A percentile compares a stretch with the other conserved stretches of the same genome.
These are phyloP conservation scores for Dolichomitus sp. DNA, from an alignment of 2,888 invertebrate species.

Conservation along the genomic window DNA sequence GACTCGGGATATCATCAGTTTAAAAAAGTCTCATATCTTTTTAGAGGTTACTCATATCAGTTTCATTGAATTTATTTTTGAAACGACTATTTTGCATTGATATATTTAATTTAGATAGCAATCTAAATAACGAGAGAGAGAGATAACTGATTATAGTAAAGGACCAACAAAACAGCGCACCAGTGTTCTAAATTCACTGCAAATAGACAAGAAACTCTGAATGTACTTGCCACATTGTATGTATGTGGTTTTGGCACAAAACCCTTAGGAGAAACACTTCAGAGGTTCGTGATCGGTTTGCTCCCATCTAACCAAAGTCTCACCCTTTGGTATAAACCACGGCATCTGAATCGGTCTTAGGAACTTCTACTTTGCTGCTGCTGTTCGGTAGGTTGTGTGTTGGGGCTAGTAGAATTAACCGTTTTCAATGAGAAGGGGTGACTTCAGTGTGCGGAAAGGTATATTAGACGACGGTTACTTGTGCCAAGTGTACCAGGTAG, in stretches of 20 bases:
- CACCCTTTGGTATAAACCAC: neutral
- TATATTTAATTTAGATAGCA: neutral
- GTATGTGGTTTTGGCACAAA: constrained; percentile 13
- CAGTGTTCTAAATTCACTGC: neutral
- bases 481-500: constrained; percentile 24
- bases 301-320: neutral
- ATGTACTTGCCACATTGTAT: constrained; percentile 1
- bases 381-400: neutral
- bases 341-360: constrained; percentile 1
- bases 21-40: too few relatives aligned
- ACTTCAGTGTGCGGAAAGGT: neutral
- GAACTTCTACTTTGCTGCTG: neutral
- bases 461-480: constrained; percentile 1
- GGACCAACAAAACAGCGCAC: neutral
- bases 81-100: too few relatives aligned
- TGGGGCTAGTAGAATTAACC: constrained; percentile 15
- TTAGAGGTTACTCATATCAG: too few relatives aligned
- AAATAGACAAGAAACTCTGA: constrained; percentile 16
- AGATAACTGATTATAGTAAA: neutral
- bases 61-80: too few relatives aligned
- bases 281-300: constrained; percentile 2
- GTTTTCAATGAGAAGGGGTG: constrained; percentile 7
- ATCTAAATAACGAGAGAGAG: neutral
- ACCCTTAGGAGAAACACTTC: neutral
- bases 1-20: too few relatives aligned